These are phyloP conservation scores for Octonoba sinensis DNA, from an alignment of 2,888 invertebrate species.

Conservation along the genomic window DNA sequence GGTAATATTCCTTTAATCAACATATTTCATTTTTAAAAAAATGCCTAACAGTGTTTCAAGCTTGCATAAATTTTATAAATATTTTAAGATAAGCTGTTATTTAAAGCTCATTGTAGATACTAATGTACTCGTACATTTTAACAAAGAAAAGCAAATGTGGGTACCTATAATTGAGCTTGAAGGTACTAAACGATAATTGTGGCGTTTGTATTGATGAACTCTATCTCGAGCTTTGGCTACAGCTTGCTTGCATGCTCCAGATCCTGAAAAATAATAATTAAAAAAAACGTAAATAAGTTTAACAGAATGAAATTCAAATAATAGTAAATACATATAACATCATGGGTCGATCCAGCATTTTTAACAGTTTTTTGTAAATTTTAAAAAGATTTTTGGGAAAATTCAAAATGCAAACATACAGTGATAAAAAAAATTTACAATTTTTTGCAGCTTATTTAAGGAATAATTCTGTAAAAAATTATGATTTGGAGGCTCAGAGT, in stretches of 20 bases:
- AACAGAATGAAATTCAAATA: not conserved
- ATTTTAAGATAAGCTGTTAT: no score
- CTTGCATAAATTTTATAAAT: no score
- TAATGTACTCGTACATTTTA: not conserved
- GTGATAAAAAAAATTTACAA: not conserved
- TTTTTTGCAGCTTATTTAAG: no score
- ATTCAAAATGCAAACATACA: not conserved
- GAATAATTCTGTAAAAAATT: no score
- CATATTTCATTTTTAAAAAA: no score
- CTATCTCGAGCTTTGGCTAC: conserved; percentile 71
- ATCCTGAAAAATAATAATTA: conserved; percentile 67
- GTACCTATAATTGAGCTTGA: conserved; percentile 62
- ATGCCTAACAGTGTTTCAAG: no score
- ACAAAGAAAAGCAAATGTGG: not conserved
- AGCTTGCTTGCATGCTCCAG: conserved; percentile 70
- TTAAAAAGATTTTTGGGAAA: not conserved
- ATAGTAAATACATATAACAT: not conserved
- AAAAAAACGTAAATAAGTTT: not conserved
- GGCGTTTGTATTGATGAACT: conserved; percentile 68
- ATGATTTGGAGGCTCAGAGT: no score
- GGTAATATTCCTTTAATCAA: no score
- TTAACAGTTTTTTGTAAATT: no score
- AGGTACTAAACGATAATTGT: conserved; percentile 65
- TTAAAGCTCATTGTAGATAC: no score
- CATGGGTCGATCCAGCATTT: no score